A percentile compares a stretch with the other conserved stretches of the same genome.
phyloP scores from a whole-genome alignment of 2,113 vertebrate species.

The Melospiza georgiana region DNA sequence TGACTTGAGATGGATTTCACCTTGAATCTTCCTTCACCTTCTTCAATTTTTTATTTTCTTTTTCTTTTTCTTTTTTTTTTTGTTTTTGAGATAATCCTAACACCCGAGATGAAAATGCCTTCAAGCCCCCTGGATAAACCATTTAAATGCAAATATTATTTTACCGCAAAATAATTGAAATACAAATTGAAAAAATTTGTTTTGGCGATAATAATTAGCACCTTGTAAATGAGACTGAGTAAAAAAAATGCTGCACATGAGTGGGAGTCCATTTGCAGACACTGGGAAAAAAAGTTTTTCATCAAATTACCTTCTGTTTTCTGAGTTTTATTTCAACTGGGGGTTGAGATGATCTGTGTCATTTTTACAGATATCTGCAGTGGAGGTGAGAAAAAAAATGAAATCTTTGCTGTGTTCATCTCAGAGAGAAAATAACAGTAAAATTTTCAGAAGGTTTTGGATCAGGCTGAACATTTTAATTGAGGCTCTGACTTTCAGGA shows the following conservation, averaged over 20 bases:
- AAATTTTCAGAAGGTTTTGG: neutral
- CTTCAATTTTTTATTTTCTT: neutral
- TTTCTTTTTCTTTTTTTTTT: neutral
- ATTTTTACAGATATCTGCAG: neutral
- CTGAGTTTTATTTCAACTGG: neutral
- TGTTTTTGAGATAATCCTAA: neutral
- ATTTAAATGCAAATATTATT: conserved; percentile 51
- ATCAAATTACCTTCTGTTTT: neutral
- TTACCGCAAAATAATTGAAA: conserved; percentile 25
- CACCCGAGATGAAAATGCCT: conserved; percentile 19
- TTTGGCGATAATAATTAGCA: conserved; percentile 29
- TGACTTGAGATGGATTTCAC: conserved; percentile 26
- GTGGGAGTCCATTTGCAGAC: neutral
- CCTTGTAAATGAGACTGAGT: neutral
- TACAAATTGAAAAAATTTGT: neutral
- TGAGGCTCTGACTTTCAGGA: neutral
- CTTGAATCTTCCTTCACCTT: conserved; percentile 5
- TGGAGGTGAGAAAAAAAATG: neutral
- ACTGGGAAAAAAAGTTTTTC: neutral
- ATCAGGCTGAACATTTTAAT: neutral
- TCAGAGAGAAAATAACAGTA: neutral
- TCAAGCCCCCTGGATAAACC: neutral
- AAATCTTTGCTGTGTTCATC: rapidly evolving
- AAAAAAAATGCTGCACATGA: neutral
- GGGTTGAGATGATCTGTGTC: neutral